These are phyloP conservation scores for Chrysolina americana DNA, from an alignment of 2,888 invertebrate genomes.

Conservation along the genomic window DNA sequence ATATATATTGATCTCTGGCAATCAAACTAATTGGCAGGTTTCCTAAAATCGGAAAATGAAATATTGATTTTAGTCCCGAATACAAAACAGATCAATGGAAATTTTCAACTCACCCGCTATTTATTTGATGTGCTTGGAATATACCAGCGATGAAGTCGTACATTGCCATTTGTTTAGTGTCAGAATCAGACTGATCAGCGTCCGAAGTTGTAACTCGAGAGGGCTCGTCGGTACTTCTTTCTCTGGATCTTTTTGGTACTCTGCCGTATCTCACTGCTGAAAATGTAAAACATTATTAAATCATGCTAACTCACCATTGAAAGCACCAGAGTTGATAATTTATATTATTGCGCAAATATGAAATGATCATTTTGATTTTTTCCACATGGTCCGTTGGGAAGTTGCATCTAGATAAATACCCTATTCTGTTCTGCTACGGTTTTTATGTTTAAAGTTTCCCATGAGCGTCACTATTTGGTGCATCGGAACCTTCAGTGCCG, in stretches of 20 bases:
- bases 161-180: conserved; percentile 76
- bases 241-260: conserved; percentile 93
- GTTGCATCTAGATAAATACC: too few species aligned
- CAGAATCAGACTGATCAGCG: conserved; percentile 67
- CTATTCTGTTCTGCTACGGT: too few species aligned
- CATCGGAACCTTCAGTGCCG: too few species aligned
- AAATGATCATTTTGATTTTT: too few species aligned
- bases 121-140: conserved; percentile 87
- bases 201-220: conserved; percentile 70
- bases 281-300: conserved; percentile 52
- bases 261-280: conserved; percentile 96
- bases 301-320: background rate
- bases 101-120: conserved; percentile 75
- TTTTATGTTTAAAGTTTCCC: too few species aligned
- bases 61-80: too few species aligned
- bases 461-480: too few species aligned
- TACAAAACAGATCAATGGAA: background rate
- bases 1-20: too few species aligned
- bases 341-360: too few species aligned
- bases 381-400: too few species aligned
- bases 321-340: background rate
- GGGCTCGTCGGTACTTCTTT: conserved; percentile 76
- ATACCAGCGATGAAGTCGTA: conserved; percentile 86
- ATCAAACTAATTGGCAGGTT: too few species aligned
- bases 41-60: too few species aligned